Evolutionary conservation across 2,113 vertebrate species (phyloP), one percentile per base, ranked within the genome.

Genomic region (Probosciger aterrimus): DNA sequence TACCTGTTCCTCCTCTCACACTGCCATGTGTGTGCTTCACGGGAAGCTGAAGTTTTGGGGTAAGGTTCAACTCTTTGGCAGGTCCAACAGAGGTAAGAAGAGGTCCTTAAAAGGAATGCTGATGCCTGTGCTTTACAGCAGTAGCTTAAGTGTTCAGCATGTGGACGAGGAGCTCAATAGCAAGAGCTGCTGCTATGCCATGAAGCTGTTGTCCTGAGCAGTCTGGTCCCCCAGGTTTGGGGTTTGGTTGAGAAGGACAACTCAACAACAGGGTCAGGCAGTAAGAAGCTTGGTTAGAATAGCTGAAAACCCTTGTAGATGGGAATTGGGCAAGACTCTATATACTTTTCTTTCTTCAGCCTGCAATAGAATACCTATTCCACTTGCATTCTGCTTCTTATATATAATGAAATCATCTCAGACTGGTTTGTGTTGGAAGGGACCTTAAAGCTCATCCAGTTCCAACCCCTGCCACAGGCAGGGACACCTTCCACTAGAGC

Each of bases 361-460:
- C 37, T 23, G 2, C 0, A 0, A 11, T 9, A 60, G 78, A 59
- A 64, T 20, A 18, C 17, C 8, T 60, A 10, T 23, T 62, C 24
- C 17, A n/a, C 49, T 69, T 63, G 14, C 35, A 2, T 62, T 57
- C 57, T 53, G 9, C 8, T 68, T 35, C 47, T n/a, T 74, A 8
- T 0, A 0, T 3, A 3, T 4, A 22, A 35, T 24, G 57, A 59
- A 35, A 16, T 59, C 57, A 59, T 44, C 44, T 18, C 44, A 44
- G 44, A 17, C 44, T 44, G 44, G 44, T 44, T 44, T 18, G 44
- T 7, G 44, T 44, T 44, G 44, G 43, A 44, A 44, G 18, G 17
- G 44, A 44, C 17, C 44, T 44, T 44, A 44, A 44, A 44, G 44
- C 44, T 8, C 44, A 44, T 4, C 44, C 44, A 18, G 18, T 44